Evolutionary conservation across 2,888 invertebrate genomes (phyloP), one percentile per base, ranked within the genome.

Genomic region (Ophion ellenae): DNA sequence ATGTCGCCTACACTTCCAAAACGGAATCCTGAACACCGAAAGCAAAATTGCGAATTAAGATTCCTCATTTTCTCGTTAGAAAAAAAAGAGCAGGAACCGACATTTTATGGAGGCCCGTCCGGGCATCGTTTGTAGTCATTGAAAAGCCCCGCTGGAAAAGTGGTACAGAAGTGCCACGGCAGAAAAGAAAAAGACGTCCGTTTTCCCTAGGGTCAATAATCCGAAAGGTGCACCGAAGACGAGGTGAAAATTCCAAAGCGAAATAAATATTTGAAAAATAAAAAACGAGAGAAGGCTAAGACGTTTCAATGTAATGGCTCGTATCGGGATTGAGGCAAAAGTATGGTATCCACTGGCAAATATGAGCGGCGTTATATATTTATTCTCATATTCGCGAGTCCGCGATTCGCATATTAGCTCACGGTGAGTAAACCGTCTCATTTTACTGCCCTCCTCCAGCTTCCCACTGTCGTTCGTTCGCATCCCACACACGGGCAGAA

Each of bases 391-490:
- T 70, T 75, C 70, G 71, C 79, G 80, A 66, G 59, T 28, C 77
- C 78, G 61, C 71, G 78, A 85, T 87, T 83, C 85, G 85, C 81
- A 78, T 81, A 82, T 85, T 86, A 84, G 87, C 86, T 88, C 87
- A 89, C 90, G 90, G 89, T 90, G 88, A 89, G 90, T 91, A 91
- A 91, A 90, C 90, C 89, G 89, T 90, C 88, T 88, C 89, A 88
- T 90, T 90, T 88, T 88, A 90, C 90, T 89, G 89, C 90, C 88
- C 89, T 86, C 88, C 87, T 82, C 85, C 82, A 89, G 85, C 86
- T 86, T 87, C 86, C 87, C 84, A 81, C 81, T 78, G 76, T 86
- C 83, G 76, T 82, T 86, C 88, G 82, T 83, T 89, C 86, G 86
- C 89, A 81, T 88, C 85, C 85, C 79, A 76, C 79, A 86, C 69